phyloP scores from a whole-genome alignment of 2,888 invertebrate species.

The Buathra laborator region DNA sequence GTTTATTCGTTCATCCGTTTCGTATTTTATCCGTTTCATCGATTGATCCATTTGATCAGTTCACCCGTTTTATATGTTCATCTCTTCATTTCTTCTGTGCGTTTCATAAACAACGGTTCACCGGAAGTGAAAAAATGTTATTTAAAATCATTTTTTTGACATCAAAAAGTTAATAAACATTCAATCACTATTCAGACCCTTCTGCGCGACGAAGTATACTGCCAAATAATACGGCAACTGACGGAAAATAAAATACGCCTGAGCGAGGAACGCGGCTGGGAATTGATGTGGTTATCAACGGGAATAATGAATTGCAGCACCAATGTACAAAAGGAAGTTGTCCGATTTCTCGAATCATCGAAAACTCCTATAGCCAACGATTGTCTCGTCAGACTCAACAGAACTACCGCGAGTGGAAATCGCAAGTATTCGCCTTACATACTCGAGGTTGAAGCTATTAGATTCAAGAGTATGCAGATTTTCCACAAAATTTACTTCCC shows the following conservation, averaged over 20 bases:
- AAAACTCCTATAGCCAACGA: conserved; percentile 92
- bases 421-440: conserved; percentile 95
- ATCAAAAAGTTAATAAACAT: not conserved
- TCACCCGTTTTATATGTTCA: too few relatives aligned
- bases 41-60: too few relatives aligned
- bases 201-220: conserved; percentile 96
- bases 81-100: too few relatives aligned
- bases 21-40: too few relatives aligned
- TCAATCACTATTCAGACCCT: conserved; percentile 86
- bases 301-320: conserved; percentile 94
- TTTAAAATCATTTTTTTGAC: not conserved
- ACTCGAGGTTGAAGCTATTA: conserved; percentile 98
- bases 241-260: conserved; percentile 94
- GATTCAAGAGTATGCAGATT: conserved; percentile 96
- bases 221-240: conserved; percentile 97
- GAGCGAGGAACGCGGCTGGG: conserved; percentile 98
- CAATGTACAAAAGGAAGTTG: conserved; percentile 91
- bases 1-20: too few relatives aligned
- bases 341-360: conserved; percentile 91
- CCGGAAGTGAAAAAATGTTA: too few relatives aligned
- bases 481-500: conserved; percentile 98
- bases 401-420: conserved; percentile 91
- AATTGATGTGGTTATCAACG: conserved; percentile 95
- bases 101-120: too few relatives aligned
- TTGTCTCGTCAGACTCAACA: conserved; percentile 93